A percentile compares a stretch with the other conserved stretches of the same genome.
Evolutionary conservation across 2,113 vertebrate genomes (phyloP).

Genomic region (Peromyscus maniculatus): DNA sequence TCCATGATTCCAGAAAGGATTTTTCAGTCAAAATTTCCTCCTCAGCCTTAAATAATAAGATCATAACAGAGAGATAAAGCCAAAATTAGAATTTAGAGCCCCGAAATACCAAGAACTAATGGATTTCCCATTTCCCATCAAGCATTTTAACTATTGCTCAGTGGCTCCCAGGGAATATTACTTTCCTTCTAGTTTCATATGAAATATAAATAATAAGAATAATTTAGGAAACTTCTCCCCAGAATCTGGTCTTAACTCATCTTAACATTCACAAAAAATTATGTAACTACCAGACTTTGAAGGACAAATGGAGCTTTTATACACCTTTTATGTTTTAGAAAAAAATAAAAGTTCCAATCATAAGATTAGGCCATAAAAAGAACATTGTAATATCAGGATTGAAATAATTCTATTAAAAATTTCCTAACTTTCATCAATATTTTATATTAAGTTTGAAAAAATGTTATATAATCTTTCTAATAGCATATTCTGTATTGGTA

Average conservation of each 20-base stretch:
- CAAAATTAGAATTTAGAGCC: constrained; percentile 65
- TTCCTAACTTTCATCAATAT: constrained; percentile 42
- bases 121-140: constrained; percentile 68
- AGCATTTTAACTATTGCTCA: constrained; percentile 56
- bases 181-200: constrained; percentile 48
- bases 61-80: constrained; percentile 57
- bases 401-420: constrained; percentile 45
- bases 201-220: constrained; percentile 74
- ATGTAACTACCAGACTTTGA: constrained; percentile 51
- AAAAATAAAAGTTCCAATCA: constrained; percentile 5
- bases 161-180: constrained; percentile 58
- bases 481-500: neutral
- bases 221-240: constrained; percentile 67
- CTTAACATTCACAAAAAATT: constrained; percentile 59
- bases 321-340: neutral
- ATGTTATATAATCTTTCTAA: neutral
- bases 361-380: constrained; percentile 40
- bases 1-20: neutral
- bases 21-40: constrained; percentile 22
- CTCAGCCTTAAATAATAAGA: constrained; percentile 52
- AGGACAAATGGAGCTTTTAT: constrained; percentile 62
- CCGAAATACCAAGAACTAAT: constrained; percentile 43
- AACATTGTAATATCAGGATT: neutral
- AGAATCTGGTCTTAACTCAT: constrained; percentile 50
- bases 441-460: constrained; percentile 53